phyloP scores from a whole-genome alignment of 53 echinoderm and acorn worm genomes.

The Luidia sarsii region DNA sequence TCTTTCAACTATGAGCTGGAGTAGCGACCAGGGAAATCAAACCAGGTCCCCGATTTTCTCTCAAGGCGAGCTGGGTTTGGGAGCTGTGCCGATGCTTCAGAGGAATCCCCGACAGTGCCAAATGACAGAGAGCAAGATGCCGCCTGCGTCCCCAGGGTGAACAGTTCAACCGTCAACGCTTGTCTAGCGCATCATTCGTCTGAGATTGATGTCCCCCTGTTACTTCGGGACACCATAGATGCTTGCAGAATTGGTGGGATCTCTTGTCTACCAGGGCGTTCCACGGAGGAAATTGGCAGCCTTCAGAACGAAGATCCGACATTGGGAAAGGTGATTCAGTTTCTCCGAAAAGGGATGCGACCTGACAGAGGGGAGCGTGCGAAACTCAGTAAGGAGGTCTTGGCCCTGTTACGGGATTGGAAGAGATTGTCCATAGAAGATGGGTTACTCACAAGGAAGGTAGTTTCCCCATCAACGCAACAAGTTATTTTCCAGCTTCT shows the following conservation, averaged over 20 bases:
- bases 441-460: neutral
- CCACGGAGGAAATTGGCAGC: neutral
- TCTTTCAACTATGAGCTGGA: slow-evolving; percentile 15
- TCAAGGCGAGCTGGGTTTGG: slow-evolving; percentile 1
- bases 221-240: slow-evolving; percentile 2
- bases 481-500: neutral
- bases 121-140: neutral
- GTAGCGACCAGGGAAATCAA: slow-evolving; percentile 9
- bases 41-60: slow-evolving; percentile 21
- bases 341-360: neutral
- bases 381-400: neutral
- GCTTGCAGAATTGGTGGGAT: neutral
- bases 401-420: slow-evolving; percentile 1
- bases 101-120: neutral
- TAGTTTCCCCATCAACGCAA: neutral
- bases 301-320: slow-evolving; percentile 17
- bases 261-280: slow-evolving; percentile 8
- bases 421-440: neutral
- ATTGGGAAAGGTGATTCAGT: neutral
- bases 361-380: slow-evolving; percentile 7
- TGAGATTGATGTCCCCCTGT: neutral
- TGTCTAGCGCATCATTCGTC: neutral
- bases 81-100: neutral
- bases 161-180: neutral
- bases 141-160: neutral